phyloP scores from a whole-genome alignment of 2,113 vertebrate genomes.

The Riparia riparia region DNA sequence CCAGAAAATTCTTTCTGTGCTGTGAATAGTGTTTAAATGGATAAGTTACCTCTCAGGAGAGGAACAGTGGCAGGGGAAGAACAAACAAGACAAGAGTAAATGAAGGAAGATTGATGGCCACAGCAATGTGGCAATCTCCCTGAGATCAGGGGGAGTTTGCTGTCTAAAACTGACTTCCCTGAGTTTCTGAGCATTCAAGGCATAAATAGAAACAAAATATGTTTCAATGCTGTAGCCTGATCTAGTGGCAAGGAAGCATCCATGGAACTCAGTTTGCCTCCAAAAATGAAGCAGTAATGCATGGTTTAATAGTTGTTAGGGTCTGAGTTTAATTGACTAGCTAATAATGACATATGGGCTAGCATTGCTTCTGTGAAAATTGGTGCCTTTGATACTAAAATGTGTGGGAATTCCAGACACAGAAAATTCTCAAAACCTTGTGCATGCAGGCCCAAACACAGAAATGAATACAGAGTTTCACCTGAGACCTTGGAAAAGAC shows the following conservation, averaged over 20 bases:
- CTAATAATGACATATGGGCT: neutral
- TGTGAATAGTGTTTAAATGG: neutral
- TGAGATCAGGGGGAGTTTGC: neutral
- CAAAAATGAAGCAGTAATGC: neutral
- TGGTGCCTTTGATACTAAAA: neutral
- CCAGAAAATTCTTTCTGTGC: neutral
- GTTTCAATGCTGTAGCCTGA: neutral
- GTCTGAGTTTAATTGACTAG: neutral
- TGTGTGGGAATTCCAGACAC: neutral
- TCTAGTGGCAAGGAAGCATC: neutral
- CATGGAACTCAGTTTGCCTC: neutral
- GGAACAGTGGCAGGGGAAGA: neutral
- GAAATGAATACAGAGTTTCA: neutral
- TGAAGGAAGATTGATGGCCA: constrained; percentile 10
- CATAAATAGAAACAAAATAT: neutral
- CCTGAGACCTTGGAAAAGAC: neutral
- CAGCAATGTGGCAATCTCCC: too few species aligned
- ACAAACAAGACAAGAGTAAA: constrained; percentile 1
- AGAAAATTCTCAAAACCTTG: neutral
- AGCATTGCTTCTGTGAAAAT: neutral
- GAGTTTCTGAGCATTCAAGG: neutral
- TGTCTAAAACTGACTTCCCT: neutral
- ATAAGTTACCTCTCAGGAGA: neutral
- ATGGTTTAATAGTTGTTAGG: neutral
- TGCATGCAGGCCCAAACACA: neutral